Evolutionary conservation across 2,113 vertebrate genomes (phyloP).

Genomic region (Rhynchomys soricoides): DNA sequence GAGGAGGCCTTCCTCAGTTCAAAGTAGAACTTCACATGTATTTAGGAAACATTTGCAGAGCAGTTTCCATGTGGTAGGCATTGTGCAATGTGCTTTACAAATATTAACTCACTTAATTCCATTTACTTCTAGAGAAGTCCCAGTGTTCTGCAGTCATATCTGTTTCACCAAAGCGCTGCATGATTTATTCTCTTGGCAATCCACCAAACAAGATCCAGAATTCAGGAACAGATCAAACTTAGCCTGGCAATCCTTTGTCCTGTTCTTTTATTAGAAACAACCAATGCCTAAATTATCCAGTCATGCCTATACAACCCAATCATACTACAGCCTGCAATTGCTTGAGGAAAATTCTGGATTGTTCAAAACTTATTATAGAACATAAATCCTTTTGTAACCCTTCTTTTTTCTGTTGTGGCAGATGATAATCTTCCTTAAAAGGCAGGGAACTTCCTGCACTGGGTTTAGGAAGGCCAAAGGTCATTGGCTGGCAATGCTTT

Average conservation of each 20-base stretch:
- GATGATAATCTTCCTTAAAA: conserved; percentile 78
- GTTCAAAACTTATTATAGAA: conserved; percentile 75
- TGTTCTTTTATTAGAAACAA: conserved; percentile 65
- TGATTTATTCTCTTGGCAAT: conserved; percentile 59
- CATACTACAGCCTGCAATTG: conserved; percentile 60
- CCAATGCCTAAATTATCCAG: conserved; percentile 67
- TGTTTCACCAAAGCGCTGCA: conserved; percentile 49
- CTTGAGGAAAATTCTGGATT: conserved; percentile 71
- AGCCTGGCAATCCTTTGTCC: conserved; percentile 44
- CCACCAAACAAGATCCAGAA: conserved; percentile 18
- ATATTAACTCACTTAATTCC: conserved; percentile 65
- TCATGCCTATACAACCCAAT: conserved; percentile 66
- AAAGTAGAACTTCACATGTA: conserved; percentile 47
- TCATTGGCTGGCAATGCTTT: conserved; percentile 64
- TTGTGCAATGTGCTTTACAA: conserved; percentile 71
- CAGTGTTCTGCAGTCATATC: conserved; percentile 45
- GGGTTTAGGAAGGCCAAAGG: conserved; percentile 59
- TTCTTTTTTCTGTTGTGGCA: conserved; percentile 65
- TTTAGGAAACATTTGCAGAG: conserved; percentile 66
- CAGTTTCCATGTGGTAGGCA: conserved; percentile 46
- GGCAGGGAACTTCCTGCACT: conserved; percentile 54
- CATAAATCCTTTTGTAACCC: conserved; percentile 66
- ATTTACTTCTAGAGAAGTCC: conserved; percentile 60
- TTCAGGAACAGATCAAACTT: conserved; percentile 52
- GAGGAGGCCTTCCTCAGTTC: conserved; percentile 41